phyloP scores from a whole-genome alignment of 1,140 invertebrate species.

The Gonioctena quinquepunctata region DNA sequence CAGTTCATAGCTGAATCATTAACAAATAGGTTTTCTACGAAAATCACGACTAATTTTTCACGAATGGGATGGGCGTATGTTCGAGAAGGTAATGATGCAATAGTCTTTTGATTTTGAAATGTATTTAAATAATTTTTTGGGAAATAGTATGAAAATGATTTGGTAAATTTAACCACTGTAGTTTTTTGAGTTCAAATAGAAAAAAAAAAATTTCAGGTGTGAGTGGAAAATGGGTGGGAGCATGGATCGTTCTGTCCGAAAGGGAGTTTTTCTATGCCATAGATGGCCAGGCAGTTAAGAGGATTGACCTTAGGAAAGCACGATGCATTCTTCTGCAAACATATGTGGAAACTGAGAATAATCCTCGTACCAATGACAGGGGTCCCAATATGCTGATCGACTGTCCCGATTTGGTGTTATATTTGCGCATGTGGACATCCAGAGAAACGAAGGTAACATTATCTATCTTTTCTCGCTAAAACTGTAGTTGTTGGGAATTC shows the following conservation, averaged over 20 bases:
- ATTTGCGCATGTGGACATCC: conserved; percentile 70
- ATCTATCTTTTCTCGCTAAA: no score
- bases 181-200: no score
- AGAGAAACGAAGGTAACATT: conserved; percentile 67
- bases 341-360: conserved; percentile 58
- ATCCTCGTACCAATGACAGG: conserved; percentile 61
- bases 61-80: conserved; percentile 70
- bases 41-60: conserved; percentile 64
- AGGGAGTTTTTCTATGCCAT: conserved; percentile 71
- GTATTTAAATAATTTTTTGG: no score
- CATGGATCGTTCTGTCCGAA: conserved; percentile 76
- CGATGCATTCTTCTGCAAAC: conserved; percentile 70
- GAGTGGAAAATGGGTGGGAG: conserved; percentile 72
- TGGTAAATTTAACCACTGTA: no score
- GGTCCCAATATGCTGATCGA: conserved; percentile 70
- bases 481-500: no score
- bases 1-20: conserved; percentile 68
- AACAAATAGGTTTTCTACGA: conserved; percentile 63
- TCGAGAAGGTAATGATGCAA: conserved; percentile 59
- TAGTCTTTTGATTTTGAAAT: no score
- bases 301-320: conserved; percentile 79
- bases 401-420: conserved; percentile 65
- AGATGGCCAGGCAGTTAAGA: conserved; percentile 61
- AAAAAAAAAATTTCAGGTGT: conserved; percentile 59
- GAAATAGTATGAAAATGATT: no score